Conservation (phyloP, 2,888 invertebrate species). For the Adineta ricciae region DNA sequence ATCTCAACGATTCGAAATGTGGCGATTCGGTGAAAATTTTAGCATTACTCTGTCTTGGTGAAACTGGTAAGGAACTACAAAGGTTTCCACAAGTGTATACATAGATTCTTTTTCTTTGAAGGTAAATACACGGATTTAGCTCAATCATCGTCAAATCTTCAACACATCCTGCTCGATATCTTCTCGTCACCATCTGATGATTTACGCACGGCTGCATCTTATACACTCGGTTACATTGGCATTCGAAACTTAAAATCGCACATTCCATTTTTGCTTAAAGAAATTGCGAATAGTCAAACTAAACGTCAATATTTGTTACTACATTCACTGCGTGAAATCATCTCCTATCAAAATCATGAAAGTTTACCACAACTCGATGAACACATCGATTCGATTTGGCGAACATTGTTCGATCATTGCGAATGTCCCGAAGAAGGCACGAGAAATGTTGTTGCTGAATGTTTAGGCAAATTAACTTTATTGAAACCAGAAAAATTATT, state of each 20-base stretch:
- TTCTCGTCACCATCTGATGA: conserved; percentile 86
- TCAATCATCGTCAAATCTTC: conserved; percentile 45
- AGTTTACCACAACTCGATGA: conserved; percentile 9
- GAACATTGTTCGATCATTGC: conserved; percentile 80
- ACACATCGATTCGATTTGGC: conserved; percentile 43
- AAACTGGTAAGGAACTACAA: conserved; percentile 67
- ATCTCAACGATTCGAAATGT: conserved; percentile 46
- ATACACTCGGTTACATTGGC: conserved; percentile 81
- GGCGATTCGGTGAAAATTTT: conserved; percentile 67
- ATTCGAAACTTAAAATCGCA: conserved; percentile 86
- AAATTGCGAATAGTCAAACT: conserved; percentile 79
- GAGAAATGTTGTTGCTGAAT: conserved; percentile 94
- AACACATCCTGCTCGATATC: conserved; percentile 60
- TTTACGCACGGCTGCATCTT: conserved; percentile 91
- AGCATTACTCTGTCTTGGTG: conserved; percentile 83
- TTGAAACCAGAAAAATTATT: conserved; percentile 78
- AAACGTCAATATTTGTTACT: conserved; percentile 85
- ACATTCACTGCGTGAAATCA: conserved; percentile 90
- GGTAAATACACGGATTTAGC: conserved; percentile 34
- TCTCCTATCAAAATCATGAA: conserved; percentile 33
- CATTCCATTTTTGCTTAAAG: conserved; percentile 80
- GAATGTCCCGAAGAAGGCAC: conserved; percentile 96
- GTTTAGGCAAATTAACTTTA: conserved; percentile 83
- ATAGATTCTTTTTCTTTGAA: background rate
- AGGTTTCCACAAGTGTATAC: background rate